These are phyloP conservation scores for Platerodrilus igneus DNA, from an alignment of 2,888 invertebrate species.

Conservation along the genomic window DNA sequence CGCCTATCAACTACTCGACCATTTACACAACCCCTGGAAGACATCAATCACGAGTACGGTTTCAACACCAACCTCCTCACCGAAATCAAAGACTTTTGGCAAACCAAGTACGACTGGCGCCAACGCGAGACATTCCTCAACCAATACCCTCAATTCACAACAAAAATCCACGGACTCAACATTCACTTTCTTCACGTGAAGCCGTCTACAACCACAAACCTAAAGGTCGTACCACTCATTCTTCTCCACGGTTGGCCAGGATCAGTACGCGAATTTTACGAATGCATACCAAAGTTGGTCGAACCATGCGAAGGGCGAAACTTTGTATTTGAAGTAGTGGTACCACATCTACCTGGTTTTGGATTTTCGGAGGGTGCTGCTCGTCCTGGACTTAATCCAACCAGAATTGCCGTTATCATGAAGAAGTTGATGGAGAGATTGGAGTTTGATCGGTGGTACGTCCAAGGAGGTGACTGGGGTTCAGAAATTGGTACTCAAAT, in stretches of 20 bases:
- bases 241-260: constrained; percentile 90
- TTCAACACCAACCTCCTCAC: constrained; percentile 67
- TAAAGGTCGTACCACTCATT: constrained; percentile 59
- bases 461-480: constrained; percentile 83
- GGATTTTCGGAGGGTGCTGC: constrained; percentile 54
- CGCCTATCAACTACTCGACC: constrained; percentile 51
- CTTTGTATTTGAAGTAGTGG: constrained; percentile 64
- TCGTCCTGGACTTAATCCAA: constrained; percentile 58
- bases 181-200: constrained; percentile 66
- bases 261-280: constrained; percentile 77
- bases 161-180: constrained; percentile 64
- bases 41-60: constrained; percentile 72
- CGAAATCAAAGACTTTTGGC: constrained; percentile 73
- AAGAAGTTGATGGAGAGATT: constrained; percentile 65
- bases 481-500: constrained; percentile 57
- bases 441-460: constrained; percentile 60
- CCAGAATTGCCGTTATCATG: constrained; percentile 56
- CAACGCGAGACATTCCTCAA: constrained; percentile 60
- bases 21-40: constrained; percentile 56
- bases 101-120: constrained; percentile 62
- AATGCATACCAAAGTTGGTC: constrained; percentile 62
- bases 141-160: constrained; percentile 62
- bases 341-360: constrained; percentile 54
- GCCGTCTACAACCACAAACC: constrained; percentile 40
- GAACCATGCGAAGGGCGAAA: constrained; percentile 51